Conservation (phyloP, 2,888 invertebrate genomes). For the Habrosyne pyritoides region DNA sequence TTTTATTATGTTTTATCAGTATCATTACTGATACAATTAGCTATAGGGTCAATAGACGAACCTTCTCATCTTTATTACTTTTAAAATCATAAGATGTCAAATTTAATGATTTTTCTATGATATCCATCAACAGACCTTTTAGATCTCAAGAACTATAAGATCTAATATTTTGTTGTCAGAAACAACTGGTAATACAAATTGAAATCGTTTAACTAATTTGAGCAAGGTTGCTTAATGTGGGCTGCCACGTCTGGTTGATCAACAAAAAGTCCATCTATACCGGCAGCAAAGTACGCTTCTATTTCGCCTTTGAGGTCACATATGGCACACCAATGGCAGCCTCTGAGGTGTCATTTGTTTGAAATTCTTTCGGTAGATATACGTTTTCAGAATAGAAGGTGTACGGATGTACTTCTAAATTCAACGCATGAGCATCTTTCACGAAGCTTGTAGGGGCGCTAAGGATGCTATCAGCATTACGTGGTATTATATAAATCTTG, state of each 20-base stretch:
- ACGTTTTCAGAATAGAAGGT: conserved; percentile 72
- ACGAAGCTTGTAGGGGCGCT: conserved; percentile 62
- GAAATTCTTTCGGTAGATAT: conserved; percentile 62
- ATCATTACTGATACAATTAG: too few species aligned
- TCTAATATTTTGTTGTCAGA: too few species aligned
- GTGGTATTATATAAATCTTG: conserved; percentile 69
- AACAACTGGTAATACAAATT: too few species aligned
- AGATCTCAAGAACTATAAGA: too few species aligned
- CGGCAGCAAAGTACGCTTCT: conserved; percentile 59
- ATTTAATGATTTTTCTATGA: too few species aligned
- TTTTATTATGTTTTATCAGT: too few species aligned
- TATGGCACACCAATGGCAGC: conserved; percentile 44
- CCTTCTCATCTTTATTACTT: too few species aligned
- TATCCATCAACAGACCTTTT: too few species aligned
- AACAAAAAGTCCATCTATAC: conserved; percentile 70
- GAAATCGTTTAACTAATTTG: conserved; percentile 8
- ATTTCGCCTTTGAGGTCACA: conserved; percentile 59
- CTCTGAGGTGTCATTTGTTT: conserved; percentile 38
- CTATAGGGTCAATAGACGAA: too few species aligned
- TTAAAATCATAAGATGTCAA: too few species aligned
- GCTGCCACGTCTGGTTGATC: conserved; percentile 69
- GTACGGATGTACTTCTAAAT: conserved; percentile 71
- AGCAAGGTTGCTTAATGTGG: conserved; percentile 40
- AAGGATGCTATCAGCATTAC: conserved; percentile 52
- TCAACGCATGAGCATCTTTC: conserved; percentile 59